Base-by-base conservation (phyloP, 2,113 vertebrate genomes). In the Pholis gunnellus region DNA sequence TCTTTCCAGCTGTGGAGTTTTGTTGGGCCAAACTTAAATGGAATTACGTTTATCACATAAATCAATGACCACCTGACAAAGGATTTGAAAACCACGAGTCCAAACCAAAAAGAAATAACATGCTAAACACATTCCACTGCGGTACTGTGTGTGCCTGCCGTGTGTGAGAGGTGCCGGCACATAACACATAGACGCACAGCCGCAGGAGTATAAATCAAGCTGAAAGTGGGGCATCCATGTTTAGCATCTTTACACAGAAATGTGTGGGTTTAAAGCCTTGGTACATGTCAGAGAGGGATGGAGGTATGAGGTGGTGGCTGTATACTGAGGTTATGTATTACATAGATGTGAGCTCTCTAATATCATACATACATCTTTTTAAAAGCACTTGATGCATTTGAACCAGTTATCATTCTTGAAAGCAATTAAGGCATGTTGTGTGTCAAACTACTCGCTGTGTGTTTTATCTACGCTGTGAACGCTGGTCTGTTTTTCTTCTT, bases 151-250 rank as follows among this genome's bases (percentile, higher is more conserved):
- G 14, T 59, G 56, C 25, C 11, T 27, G 54, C 1, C 20, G 20
- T 52, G 50, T 22, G 50, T 20, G 50, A 22, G 50, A 52, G 50
- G 56, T 29, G 56, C 56, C 25, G 14, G 25, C 25, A 57, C 25
- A 57, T 57, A 57, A 57, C 25, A 20, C 25, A 59, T 6, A 15
- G 25, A 29, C 13, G 13, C 25, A 27, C 56, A 15, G 56, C 56
- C 56, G 13, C 56, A 15, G 25, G 56, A 59, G 13, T 59, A 29
- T 59, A 29, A 59, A 57, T 27, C 27, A 31, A 60, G 31, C 57
- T 69, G 59, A 75, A 89, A 83, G 38, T 75, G 79, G 68, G 72
- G 15, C 79, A 72, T 66, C 75, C 54, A 60, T 82, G 78, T 73
- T 66, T 52, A 75, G 66, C 54, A 76, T 36, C 25, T 61, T 63